Evolutionary conservation across 2,797 vertebrate species (phyloP).

Genomic region (Zalophus californianus): DNA sequence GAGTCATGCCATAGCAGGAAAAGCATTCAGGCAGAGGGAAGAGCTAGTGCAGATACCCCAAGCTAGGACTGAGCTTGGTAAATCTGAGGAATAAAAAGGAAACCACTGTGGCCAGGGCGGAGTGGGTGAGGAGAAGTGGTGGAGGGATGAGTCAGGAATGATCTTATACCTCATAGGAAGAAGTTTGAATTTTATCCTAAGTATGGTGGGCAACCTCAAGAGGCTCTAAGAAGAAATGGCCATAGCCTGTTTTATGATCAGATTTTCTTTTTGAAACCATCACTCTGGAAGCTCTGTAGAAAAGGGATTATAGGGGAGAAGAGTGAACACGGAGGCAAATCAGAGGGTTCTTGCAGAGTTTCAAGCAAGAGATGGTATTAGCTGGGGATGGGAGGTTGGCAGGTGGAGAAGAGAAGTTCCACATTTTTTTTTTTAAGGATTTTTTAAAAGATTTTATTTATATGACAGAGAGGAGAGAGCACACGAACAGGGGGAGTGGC

Average conservation of each 20-base stretch:
- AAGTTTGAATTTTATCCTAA: not conserved
- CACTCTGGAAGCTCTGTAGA: not conserved
- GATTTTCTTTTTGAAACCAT: not conserved
- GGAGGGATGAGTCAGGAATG: not conserved
- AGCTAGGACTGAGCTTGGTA: not conserved
- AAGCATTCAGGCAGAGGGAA: not conserved
- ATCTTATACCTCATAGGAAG: not conserved
- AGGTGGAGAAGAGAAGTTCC: not conserved
- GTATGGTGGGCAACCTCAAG: not conserved
- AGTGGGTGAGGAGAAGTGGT: not conserved
- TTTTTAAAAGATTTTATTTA: not conserved
- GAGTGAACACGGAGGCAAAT: not conserved
- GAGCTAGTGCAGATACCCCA: not conserved
- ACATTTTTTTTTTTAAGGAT: not conserved
- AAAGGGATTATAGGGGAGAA: not conserved
- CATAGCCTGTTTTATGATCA: not conserved
- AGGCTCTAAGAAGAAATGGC: not conserved
- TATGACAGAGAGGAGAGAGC: not conserved
- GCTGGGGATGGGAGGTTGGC: not conserved
- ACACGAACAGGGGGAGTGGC: not conserved
- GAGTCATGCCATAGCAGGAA: not conserved
- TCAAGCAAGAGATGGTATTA: not conserved
- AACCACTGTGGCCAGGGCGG: not conserved
- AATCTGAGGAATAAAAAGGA: not conserved
- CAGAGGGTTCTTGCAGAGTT: not conserved